These are phyloP conservation scores for Pampusana beccarii DNA, from an alignment of 2,113 vertebrate species.

Conservation along the genomic window DNA sequence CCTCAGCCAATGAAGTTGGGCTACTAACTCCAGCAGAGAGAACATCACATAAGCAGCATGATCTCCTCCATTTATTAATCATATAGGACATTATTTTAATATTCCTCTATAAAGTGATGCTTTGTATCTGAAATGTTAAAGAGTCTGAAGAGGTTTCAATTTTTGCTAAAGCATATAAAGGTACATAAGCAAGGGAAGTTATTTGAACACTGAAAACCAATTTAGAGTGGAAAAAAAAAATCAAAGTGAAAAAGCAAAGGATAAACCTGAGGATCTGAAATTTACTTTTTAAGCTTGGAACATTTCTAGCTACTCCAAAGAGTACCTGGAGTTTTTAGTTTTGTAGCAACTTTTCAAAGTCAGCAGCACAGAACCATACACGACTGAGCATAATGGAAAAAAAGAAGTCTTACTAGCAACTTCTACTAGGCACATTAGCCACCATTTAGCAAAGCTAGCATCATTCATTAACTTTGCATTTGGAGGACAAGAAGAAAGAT, in stretches of 20 bases:
- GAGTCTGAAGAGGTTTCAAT: background rate
- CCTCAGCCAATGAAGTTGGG: background rate
- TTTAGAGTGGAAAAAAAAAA: background rate
- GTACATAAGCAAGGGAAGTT: background rate
- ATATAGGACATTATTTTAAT: background rate
- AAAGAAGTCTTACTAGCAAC: background rate
- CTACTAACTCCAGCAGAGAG: background rate
- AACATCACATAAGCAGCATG: rapidly evolving
- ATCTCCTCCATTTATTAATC: background rate
- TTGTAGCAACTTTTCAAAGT: background rate
- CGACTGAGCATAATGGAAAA: background rate
- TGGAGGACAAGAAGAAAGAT: background rate
- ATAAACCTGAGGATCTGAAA: background rate
- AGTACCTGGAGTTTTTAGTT: background rate
- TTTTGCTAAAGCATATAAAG: background rate
- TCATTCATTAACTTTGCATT: background rate
- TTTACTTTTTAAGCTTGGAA: background rate
- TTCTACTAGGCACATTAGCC: background rate
- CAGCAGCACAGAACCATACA: background rate
- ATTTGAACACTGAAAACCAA: background rate
- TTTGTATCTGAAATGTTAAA: background rate
- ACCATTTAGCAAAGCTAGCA: background rate
- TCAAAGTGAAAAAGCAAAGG: background rate
- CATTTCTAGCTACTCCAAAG: background rate
- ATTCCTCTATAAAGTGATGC: background rate